Evolutionary conservation across 64 coral and sea anemone species (phyloP), one percentile per base, ranked within the genome.

Genomic region (Pocillopora verrucosa): DNA sequence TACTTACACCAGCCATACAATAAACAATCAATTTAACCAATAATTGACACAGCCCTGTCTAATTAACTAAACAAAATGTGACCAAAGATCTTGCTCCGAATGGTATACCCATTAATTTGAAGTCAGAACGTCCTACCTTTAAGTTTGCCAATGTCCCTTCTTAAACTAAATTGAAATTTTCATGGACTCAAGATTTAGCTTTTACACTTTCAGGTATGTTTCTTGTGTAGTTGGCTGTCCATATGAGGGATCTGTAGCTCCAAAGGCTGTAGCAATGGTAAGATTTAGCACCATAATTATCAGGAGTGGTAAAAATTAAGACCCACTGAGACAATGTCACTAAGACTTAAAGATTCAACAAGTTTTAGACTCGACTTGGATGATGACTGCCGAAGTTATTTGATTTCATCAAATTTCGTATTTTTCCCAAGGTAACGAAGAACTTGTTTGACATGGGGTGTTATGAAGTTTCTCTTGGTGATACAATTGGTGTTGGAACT

Each of bases 181-280:
- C 7, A 7, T 51, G 41, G 41, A 51, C 41, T 51, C 41, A 51
- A 51, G 41, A 51, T 51, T 51, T 51, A 51, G 41, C 3, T 87
- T 4, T 36, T 19, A 20, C 61, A 11, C 83, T 60, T 76, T 17
- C 61, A 99, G 97, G 22, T 99, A 99, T 62, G 97, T 99, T 61
- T 99, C 97, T 19, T 99, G 97, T 89, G 93, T 99, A 56, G 93
- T 95, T 3, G 97, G 97, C 0, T 99, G 97, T 79, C 97, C 97
- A 16, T 99, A 99, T 88, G 93, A 99, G 87, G 97, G 97, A 15
- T n/a, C 25, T 30, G 36, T 99, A 59, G 73, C 84, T 34, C 97
- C 97, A 3, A 74, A 95, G 17, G 93, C 93, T 76, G 97, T 99
- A 13, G 80, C 94, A 72, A 70, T 89, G 91, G 97, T 99, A 56